Percentiles rank a stretch among this genome's conserved stretches.
Evolutionary conservation across 2,797 vertebrate species (phyloP).

Genomic region (Hydrophis major): DNA sequence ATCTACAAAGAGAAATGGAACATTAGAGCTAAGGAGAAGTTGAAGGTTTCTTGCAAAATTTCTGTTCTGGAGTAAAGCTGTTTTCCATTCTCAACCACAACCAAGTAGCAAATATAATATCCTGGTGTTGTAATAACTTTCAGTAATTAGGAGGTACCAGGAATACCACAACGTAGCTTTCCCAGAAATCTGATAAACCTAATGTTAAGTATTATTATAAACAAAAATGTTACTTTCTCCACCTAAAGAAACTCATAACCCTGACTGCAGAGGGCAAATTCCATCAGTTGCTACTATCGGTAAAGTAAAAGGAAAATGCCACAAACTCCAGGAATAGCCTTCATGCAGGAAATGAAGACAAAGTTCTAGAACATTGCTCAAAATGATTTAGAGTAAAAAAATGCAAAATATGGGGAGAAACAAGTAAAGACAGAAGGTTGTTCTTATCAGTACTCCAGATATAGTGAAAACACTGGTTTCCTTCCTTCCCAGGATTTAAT

Average conservation of each 20-base stretch:
- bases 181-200: not conserved
- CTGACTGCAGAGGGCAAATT: not conserved
- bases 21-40: not conserved
- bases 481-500: conserved; percentile 40
- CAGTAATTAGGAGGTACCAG: not conserved
- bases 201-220: not conserved
- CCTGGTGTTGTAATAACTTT: not conserved
- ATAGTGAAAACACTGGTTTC: conserved; percentile 25
- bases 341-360: not conserved
- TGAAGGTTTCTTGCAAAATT: not conserved
- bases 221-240: not conserved
- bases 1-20: not conserved
- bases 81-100: not conserved
- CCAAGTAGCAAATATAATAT: not conserved
- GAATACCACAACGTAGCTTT: not conserved
- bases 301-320: not conserved
- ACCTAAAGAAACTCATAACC: not conserved
- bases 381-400: conserved; percentile 41
- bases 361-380: conserved; percentile 18
- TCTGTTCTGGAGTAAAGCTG: not conserved
- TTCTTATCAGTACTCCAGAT: conserved; percentile 29
- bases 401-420: conserved; percentile 39
- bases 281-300: not conserved
- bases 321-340: not conserved
- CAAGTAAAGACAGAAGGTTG: conserved; percentile 61